Evolutionary conservation across 2,888 invertebrate species (phyloP), one percentile per base, ranked within the genome.

Genomic region (Spatulosminthurus flaviceps): DNA sequence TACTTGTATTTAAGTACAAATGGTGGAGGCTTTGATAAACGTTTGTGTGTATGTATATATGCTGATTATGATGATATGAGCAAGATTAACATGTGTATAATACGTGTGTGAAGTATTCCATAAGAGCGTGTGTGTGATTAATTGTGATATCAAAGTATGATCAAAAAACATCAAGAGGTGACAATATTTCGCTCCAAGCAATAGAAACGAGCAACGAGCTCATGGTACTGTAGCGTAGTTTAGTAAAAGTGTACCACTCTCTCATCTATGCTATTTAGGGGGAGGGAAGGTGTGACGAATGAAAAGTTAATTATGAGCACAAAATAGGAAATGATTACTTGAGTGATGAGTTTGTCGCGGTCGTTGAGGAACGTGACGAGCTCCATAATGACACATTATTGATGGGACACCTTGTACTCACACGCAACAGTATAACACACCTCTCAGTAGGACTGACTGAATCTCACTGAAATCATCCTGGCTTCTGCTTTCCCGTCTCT

Each of bases 301-400:
- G 51, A 22, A 43, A 22, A 51, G 19, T 43, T 42, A 73, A 51
- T 73, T 73, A 67, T 67, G 67, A 29, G 4, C 24, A 75, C 24
- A 75, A 34, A 29, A 61, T 29, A 60, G 22, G 42, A 29, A 34
- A 29, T 51, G 34, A n/a, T 71, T 77, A 77, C 77, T 77, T 77
- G 77, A 70, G 77, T 77, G 51, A 77, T 77, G 77, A 77, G 77
- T 77, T 77, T 77, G 71, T 77, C 77, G 51, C 77, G 77, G 69
- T 77, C 77, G 61, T 61, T 75, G 22, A 77, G 77, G 51, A 77
- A 77, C 24, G 77, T 77, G 71, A 77, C 77, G 60, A 77, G 70
- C 71, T 77, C 77, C 77, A 77, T 77, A 28, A 42, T 77, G 76
- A 76, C 66, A 66, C 76, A 76, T 76, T 66, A 76, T 76, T 66